These are phyloP conservation scores for Pseudomyrmex concolor DNA, from an alignment of 1,140 invertebrate species.

Conservation along the genomic window DNA sequence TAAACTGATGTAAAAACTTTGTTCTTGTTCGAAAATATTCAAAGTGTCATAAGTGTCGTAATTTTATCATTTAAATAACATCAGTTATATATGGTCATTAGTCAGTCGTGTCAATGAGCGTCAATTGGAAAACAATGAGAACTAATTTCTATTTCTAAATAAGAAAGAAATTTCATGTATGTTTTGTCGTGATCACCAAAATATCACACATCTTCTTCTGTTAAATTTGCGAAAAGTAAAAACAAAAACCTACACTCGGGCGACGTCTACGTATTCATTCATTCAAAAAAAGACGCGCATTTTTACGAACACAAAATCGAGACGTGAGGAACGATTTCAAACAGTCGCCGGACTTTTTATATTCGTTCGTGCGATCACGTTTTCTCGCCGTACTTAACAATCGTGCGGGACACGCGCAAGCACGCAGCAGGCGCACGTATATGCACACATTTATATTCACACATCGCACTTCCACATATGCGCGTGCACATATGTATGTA, in stretches of 20 bases:
- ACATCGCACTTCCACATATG: too few species aligned
- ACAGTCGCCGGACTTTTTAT: background rate
- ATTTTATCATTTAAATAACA: too few species aligned
- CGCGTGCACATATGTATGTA: too few species aligned
- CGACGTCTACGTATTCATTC: background rate
- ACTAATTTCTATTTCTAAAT: too few species aligned
- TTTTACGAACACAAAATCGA: background rate
- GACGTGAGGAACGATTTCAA: background rate
- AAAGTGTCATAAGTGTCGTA: too few species aligned
- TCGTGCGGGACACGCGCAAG: constrained; percentile 6
- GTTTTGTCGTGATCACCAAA: too few species aligned
- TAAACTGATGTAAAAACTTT: too few species aligned
- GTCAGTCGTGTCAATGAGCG: too few species aligned
- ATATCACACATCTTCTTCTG: background rate
- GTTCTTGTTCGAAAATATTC: too few species aligned
- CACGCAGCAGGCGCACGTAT: background rate
- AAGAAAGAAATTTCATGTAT: too few species aligned
- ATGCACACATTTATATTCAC: background rate
- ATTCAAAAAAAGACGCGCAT: background rate
- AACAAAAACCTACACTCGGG: background rate
- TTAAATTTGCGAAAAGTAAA: background rate
- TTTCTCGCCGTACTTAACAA: background rate
- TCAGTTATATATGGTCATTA: too few species aligned
- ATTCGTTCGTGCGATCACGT: background rate
- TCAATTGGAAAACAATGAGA: too few species aligned